Percentiles rank a stretch among this genome's conserved stretches.
Conservation (phyloP, 2,113 vertebrate genomes). For the Cephalophus harveyi region DNA sequence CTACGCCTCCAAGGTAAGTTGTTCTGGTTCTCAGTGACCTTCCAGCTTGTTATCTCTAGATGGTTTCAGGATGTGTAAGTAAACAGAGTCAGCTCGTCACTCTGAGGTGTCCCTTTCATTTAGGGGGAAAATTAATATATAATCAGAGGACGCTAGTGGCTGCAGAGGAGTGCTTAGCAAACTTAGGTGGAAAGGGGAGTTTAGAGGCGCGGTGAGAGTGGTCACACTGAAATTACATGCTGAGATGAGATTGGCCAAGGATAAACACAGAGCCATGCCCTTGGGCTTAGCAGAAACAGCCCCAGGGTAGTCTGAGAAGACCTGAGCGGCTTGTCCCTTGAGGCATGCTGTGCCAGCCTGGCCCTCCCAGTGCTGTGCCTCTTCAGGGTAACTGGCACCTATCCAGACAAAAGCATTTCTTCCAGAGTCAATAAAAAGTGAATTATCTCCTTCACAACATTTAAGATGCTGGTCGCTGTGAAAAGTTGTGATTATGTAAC, state of each 20-base stretch:
- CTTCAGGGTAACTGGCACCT: accelerated
- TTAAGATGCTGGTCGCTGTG: neutral
- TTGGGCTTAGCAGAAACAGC: neutral
- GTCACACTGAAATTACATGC: neutral
- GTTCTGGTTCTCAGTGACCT: neutral
- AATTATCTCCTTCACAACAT: neutral
- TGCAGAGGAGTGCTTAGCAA: neutral
- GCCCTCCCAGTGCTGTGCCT: neutral
- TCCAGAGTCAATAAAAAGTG: neutral
- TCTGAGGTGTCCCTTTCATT: neutral
- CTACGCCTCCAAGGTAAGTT: conserved; percentile 15
- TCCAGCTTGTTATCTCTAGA: neutral
- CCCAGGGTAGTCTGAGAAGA: neutral
- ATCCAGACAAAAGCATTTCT: neutral
- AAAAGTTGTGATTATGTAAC: neutral
- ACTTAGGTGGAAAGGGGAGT: neutral
- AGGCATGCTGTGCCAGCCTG: accelerated
- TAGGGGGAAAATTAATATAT: neutral
- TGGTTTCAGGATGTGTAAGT: neutral
- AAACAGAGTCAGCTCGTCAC: neutral
- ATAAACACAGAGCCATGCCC: neutral
- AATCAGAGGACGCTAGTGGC: neutral
- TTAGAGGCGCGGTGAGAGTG: neutral
- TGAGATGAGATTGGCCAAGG: neutral
- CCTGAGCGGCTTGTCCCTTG: too few relatives aligned